These are phyloP conservation scores for Acropora yongei DNA, from an alignment of 64 coral and sea anemone genomes.

Conservation along the genomic window DNA sequence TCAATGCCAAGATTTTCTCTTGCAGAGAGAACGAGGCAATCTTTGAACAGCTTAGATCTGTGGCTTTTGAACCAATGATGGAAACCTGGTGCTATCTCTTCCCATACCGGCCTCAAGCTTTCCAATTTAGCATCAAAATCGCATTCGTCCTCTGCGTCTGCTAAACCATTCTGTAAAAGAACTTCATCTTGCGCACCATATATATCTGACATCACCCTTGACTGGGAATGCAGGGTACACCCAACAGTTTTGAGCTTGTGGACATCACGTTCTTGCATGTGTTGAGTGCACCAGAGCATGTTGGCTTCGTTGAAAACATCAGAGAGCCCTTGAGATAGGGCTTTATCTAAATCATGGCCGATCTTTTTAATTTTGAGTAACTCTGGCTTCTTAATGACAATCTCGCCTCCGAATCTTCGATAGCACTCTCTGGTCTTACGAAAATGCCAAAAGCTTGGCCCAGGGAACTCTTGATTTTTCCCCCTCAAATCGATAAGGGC, in stretches of 20 bases:
- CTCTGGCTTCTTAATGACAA: not conserved
- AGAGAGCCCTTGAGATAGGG: not conserved
- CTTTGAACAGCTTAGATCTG: constrained; percentile 12
- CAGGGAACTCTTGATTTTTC: too few relatives aligned
- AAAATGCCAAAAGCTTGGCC: constrained; percentile 33
- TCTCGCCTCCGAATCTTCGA: not conserved
- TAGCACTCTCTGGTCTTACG: constrained; percentile 9
- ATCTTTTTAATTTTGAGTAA: not conserved
- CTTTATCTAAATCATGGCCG: constrained; percentile 18
- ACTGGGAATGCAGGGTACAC: constrained; percentile 23
- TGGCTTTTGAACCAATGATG: constrained; percentile 45
- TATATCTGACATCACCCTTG: constrained; percentile 40
- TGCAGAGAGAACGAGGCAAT: constrained; percentile 30
- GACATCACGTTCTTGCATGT: constrained; percentile 44
- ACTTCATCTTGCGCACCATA: constrained; percentile 37
- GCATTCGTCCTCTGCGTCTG: constrained; percentile 49
- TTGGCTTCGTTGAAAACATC: constrained; percentile 21
- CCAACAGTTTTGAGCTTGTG: constrained; percentile 32
- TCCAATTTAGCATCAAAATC: constrained; percentile 55
- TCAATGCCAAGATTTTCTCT: constrained; percentile 33
- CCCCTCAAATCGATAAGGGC: not conserved
- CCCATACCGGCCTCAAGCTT: constrained; percentile 35
- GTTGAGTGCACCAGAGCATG: constrained; percentile 31
- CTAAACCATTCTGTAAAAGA: constrained; percentile 48
- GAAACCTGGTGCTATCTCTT: constrained; percentile 57